Percentiles rank a stretch among this genome's conserved stretches.
These are phyloP conservation scores for Erythrolamprus reginae DNA, from an alignment of 2,113 vertebrate species.

Conservation along the genomic window DNA sequence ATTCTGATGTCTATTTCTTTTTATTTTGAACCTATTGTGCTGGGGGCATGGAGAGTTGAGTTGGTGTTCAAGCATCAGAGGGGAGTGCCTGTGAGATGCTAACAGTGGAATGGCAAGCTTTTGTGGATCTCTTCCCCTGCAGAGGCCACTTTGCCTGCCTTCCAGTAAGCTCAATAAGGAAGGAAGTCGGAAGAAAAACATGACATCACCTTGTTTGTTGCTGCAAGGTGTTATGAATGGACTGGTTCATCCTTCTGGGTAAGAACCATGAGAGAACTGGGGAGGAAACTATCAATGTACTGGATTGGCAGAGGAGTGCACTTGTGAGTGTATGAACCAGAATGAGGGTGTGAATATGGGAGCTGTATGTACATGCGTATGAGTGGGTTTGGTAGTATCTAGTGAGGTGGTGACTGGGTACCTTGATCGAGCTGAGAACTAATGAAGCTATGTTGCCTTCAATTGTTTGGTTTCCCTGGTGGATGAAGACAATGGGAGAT, in stretches of 20 bases:
- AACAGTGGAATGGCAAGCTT: not conserved
- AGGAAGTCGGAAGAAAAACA: not conserved
- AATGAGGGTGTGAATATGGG: not conserved
- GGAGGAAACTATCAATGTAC: not conserved
- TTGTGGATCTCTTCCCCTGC: not conserved
- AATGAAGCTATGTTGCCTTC: not conserved
- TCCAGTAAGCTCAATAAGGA: not conserved
- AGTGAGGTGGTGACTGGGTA: not conserved
- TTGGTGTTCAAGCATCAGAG: not conserved
- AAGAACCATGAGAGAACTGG: not conserved
- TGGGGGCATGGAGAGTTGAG: not conserved
- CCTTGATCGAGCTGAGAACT: not conserved
- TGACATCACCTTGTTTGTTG: not conserved
- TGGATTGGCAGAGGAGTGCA: not conserved
- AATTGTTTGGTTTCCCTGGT: not conserved
- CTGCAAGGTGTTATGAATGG: not conserved
- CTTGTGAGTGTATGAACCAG: not conserved
- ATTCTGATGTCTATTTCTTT: not conserved
- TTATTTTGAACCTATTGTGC: not conserved
- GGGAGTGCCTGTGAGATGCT: fast-evolving
- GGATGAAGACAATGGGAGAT: not conserved
- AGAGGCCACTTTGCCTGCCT: not conserved
- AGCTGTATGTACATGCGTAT: not conserved
- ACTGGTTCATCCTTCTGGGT: not conserved
- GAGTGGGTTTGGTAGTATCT: not conserved